phyloP scores from a whole-genome alignment of 23 tunicate genomes.

The Botrylloides violaceus region DNA sequence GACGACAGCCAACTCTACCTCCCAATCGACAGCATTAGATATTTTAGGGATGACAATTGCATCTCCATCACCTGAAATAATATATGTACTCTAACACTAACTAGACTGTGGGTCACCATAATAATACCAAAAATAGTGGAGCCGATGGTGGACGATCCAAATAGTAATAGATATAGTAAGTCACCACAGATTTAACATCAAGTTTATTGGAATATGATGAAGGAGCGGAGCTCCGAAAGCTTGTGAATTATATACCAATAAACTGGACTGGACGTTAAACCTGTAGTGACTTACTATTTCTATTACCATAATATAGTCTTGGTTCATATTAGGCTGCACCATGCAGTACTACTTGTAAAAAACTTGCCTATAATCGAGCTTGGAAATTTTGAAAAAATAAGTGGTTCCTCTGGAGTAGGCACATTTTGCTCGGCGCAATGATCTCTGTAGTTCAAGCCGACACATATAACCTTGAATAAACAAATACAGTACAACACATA shows the following conservation, averaged over 20 bases:
- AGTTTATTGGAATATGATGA: too few species aligned
- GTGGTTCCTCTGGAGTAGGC: slow-evolving; percentile 78
- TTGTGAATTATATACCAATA: too few species aligned
- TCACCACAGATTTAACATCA: too few species aligned
- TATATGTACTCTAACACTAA: background rate
- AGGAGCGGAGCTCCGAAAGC: too few species aligned
- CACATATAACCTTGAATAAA: slow-evolving; percentile 56
- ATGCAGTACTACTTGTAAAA: too few species aligned
- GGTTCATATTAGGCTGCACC: too few species aligned
- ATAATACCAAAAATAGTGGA: too few species aligned
- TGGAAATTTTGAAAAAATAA: slow-evolving; percentile 87
- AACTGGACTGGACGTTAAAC: too few species aligned
- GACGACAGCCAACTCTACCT: slow-evolving; percentile 72
- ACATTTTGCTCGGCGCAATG: slow-evolving; percentile 82
- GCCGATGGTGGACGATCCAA: too few species aligned
- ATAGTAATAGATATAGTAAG: too few species aligned
- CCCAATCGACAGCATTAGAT: slow-evolving; percentile 54
- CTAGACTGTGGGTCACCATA: background rate
- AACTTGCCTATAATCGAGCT: slow-evolving; percentile 66
- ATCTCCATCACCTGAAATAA: slow-evolving; percentile 24
- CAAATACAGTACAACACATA: background rate
- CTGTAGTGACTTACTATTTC: too few species aligned
- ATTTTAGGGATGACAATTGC: slow-evolving; percentile 48
- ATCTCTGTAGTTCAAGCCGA: slow-evolving; percentile 89
- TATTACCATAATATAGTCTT: too few species aligned